A percentile compares a stretch with the other conserved stretches of the same genome.
Conservation (phyloP, 1,140 invertebrate species). For the Matsumurasca onukii region DNA sequence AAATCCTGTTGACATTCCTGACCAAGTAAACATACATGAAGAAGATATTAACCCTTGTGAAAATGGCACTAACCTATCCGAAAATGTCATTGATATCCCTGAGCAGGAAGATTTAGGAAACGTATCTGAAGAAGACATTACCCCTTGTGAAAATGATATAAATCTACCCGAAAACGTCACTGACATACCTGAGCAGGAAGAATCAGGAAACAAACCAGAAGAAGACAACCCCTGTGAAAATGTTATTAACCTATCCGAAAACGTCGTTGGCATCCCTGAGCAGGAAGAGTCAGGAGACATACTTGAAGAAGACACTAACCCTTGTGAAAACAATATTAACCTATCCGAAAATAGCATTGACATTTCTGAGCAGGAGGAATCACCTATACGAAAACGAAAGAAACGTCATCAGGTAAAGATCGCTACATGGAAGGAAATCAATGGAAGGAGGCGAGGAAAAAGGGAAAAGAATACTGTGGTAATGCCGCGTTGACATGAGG, state of each 20-base stretch:
- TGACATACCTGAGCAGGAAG: neutral
- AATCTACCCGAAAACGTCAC: neutral
- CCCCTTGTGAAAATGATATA: too few species aligned
- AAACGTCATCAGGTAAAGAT: conserved; percentile 24
- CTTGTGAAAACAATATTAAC: neutral
- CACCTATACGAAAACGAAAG: conserved; percentile 15
- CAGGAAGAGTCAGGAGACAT: neutral
- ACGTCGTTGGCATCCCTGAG: neutral
- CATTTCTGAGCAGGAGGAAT: too few species aligned
- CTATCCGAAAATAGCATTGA: too few species aligned
- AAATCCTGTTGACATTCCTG: neutral
- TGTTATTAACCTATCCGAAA: neutral
- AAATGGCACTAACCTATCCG: neutral
- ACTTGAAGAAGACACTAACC: neutral
- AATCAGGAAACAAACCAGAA: neutral
- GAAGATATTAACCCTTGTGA: neutral
- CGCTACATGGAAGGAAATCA: conserved; percentile 17
- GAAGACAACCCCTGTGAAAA: neutral
- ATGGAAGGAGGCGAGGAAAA: conserved; percentile 7
- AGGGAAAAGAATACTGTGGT: conserved; percentile 22
- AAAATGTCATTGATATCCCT: neutral
- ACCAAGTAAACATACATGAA: neutral
- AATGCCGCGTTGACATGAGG: neutral
- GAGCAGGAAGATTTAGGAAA: neutral
- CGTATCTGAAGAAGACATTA: neutral